Evolutionary conservation across 2,888 invertebrate genomes (phyloP), one percentile per base, ranked within the genome.

Genomic region (Heliconius aoede): DNA sequence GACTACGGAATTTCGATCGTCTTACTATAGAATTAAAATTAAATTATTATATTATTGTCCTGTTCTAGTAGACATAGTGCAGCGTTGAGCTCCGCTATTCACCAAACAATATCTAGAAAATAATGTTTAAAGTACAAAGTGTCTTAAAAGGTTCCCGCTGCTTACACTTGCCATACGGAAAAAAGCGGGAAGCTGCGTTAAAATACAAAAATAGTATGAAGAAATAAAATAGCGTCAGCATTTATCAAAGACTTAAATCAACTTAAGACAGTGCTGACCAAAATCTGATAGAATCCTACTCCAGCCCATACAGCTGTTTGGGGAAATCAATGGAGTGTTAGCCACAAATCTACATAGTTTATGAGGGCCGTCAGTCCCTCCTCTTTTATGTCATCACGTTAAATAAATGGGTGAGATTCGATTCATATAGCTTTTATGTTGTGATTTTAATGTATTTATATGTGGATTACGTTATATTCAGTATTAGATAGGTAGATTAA

Each of bases 341-440:
- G 76, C 76, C 72, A 78, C 79, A 81, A 82, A 81, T 79, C 82
- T 78, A 75, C 74, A 61, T 79, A 81, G 81, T 81, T 83, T 81
- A 81, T 81, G 80, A 60, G 76, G 62, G 73, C 68, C 76, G 71
- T 79, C 72, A 67, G 74, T 78, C 67, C 74, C 77, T 65, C 78
- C 80, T 68, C 67, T 78, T 80, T 78, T 80, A 78, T 78, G 80
- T 80, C 78, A 79, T 73, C 65, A 76, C 79, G 79, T 79, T 76
- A 79, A 78, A 76, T 74, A 76, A 75, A 80, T 79, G 79, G 76
- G 55, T 62, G 61, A 72, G 80, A 74, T 79, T 78, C 69, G 69
- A 77, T 79, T 76, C 76, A 67, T 61, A 30, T 40, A 46, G 55
- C 67, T 69, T 73, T 76, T 68, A 68, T 68, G 21, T 11, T 46